Evolutionary conservation across 2,888 invertebrate species (phyloP), one percentile per base, ranked within the genome.

Genomic region (Lepidochitona cinerea): DNA sequence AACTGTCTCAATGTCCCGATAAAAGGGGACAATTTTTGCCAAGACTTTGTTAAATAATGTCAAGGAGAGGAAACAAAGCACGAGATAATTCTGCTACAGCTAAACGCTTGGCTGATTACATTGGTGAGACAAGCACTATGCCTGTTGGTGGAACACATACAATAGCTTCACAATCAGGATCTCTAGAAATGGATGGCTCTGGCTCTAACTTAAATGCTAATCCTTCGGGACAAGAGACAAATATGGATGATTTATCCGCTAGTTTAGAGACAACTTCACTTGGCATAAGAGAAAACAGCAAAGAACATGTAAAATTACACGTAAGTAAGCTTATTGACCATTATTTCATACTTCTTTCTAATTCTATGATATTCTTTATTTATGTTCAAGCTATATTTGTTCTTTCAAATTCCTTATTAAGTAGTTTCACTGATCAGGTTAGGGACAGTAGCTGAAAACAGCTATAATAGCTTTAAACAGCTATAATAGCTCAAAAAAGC

Each of bases 21-120:
- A n/a, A n/a, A n/a, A n/a, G n/a, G n/a, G n/a, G n/a, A n/a, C n/a
- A n/a, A n/a, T n/a, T n/a, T n/a, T n/a, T n/a, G n/a, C n/a, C n/a
- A n/a, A n/a, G n/a, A n/a, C n/a, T n/a, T 59, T 59, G 59, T 23
- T 29, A 59, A 32, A 59, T 37, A 66, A 75, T 75, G 75, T 73
- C 72, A 18, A 59, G 75, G 59, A 75, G 72, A 70, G 49, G 70
- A 23, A 73, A 70, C 67, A 72, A 73, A 66, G 37, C 72, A 41
- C 52, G 72, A 68, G 73, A 76, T 41, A 76, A 76, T 65, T 76
- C 73, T 14, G 76, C 73, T 68, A 69, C 73, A 33, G 71, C 73
- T 64, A 67, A 73, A 33, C 73, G 83, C 75, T 75, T 83, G 64
- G 83, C 83, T 54, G 83, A 83, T 59, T 83, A 81, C 70, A 80